Evolutionary conservation across 92 coral and sea anemone species (phyloP).

Genomic region (Montipora capitata): DNA sequence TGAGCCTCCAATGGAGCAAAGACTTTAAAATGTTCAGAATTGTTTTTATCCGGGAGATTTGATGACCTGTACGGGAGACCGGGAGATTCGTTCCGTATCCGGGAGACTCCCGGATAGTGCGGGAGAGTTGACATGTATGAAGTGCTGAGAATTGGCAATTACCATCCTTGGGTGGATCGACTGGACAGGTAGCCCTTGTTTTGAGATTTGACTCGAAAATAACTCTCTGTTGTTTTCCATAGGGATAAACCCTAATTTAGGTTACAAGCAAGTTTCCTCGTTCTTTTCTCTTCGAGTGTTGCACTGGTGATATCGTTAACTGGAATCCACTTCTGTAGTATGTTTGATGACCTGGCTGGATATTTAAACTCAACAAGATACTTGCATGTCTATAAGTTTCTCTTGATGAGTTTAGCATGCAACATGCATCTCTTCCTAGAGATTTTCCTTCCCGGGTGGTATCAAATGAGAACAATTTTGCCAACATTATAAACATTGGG

Average conservation of each 20-base stretch:
- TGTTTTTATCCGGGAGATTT: too few species aligned
- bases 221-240: constrained; percentile 37
- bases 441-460: neutral
- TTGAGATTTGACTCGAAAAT: constrained; percentile 20
- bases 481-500: constrained; percentile 31
- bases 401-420: neutral
- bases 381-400: constrained; percentile 28
- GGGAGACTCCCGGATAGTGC: too few species aligned
- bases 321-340: constrained; percentile 25
- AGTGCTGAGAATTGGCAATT: constrained; percentile 38
- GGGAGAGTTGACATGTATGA: too few species aligned
- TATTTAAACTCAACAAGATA: constrained; percentile 22
- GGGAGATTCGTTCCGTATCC: too few species aligned
- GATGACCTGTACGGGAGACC: too few species aligned
- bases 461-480: constrained; percentile 36
- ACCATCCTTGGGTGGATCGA: constrained; percentile 35
- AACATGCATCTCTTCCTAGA: too few species aligned
- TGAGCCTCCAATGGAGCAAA: too few species aligned
- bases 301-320: constrained; percentile 11
- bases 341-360: constrained; percentile 32
- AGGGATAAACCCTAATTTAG: constrained; percentile 21
- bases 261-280: constrained; percentile 23
- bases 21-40: too few species aligned
- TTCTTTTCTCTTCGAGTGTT: constrained; percentile 19
- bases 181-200: constrained; percentile 16